Conservation (phyloP, 2,113 vertebrate genomes). For the Crypturellus undulatus region DNA sequence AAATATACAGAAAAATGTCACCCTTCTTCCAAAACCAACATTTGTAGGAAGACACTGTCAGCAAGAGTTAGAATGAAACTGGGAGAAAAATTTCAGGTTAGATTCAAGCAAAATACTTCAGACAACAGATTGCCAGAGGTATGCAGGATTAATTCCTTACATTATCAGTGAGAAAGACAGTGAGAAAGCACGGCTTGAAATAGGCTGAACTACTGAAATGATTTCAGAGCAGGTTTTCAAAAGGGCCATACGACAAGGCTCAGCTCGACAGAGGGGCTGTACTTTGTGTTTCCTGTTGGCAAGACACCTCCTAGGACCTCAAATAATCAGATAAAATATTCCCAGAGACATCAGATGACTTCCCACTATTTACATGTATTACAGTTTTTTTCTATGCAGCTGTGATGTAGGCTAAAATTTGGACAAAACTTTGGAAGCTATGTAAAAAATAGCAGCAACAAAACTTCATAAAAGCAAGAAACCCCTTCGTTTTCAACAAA, state of each 20-base stretch:
- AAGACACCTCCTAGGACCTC: not conserved
- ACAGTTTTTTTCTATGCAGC: not conserved
- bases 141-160: not conserved
- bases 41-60: not conserved
- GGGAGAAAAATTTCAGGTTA: not conserved
- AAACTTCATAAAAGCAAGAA: not conserved
- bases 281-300: not conserved
- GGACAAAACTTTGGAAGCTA: not conserved
- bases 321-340: not conserved
- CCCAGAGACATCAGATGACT: not conserved
- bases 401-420: not conserved
- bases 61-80: not conserved
- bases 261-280: not conserved
- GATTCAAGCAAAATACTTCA: not conserved
- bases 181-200: not conserved
- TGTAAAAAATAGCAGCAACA: not conserved
- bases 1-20: not conserved
- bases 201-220: not conserved
- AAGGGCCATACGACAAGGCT: not conserved
- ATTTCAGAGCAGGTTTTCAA: not conserved
- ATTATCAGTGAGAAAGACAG: not conserved
- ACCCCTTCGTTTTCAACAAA: not conserved
- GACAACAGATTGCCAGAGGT: not conserved
- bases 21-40: not conserved
- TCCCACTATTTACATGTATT: not conserved